Base-by-base conservation (phyloP, 2,888 invertebrate species). In the Dyspetes luteomarginatus region DNA sequence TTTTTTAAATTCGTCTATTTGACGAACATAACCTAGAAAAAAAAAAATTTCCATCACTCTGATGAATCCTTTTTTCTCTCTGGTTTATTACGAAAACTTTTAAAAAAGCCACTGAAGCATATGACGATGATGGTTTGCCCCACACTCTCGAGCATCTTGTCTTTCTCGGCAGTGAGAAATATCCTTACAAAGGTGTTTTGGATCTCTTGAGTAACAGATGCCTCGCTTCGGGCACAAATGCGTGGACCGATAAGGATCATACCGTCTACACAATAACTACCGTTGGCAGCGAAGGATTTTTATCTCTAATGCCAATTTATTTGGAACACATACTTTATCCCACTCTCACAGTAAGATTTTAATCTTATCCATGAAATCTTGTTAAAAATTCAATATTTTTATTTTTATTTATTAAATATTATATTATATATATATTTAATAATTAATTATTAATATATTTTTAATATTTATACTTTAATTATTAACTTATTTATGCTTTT, bases 111-210 rank as follows among this genome's bases (percentile, higher is more conserved):
- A 98, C 98, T 3, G 97, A 98, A 93, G 96, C 98, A 0, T 95
- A 96, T 88, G 97, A 97, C 90, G 97, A 98, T 92, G 98, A 98
- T 93, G 98, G 98, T 1, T 92, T 98, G 72, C 98, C 98, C 0
- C 98, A 98, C 90, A 98, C 98, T 0, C 93, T 98, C 91, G 98
- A 98, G 89, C 98, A 98, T 93, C 94, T 98, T 9, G 95, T 98
- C 64, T 98, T 98, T 92, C 93, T 98, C 91, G 98, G 98, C 0
- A 98, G 97, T 83, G 95, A 98, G 90, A 94, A 96, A 12, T 98
- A 97, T 90, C 98, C 98, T 0, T 98, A 95, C 91, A 98, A 97
- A 92, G 98, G 98, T 3, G 95, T 98, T 58, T 92, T 98, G 81
- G 98, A 98, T 92, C 93, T 98, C 68, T 92, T 98, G 85, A 98